phyloP scores from a whole-genome alignment of 2,888 invertebrate genomes.

The Leptarthrus brevirostris region DNA sequence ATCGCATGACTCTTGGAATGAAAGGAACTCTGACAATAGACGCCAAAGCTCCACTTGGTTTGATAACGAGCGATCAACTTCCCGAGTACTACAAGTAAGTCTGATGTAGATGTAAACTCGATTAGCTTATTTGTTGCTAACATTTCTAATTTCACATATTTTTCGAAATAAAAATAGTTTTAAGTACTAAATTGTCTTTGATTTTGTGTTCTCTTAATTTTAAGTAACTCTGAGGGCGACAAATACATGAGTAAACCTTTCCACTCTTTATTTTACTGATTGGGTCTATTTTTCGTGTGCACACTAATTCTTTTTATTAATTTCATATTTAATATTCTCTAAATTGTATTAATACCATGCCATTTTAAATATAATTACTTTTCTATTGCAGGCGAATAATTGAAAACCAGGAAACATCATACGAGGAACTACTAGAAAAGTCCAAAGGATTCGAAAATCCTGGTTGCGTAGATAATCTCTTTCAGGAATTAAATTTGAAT shows the following conservation, averaged over 20 bases:
- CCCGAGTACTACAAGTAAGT: constrained; percentile 87
- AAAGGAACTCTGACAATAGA: constrained; percentile 79
- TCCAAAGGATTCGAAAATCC: constrained; percentile 90
- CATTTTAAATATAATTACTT: too few relatives aligned
- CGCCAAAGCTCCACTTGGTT: constrained; percentile 81
- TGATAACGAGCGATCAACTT: constrained; percentile 84
- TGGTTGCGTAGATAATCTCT: constrained; percentile 85
- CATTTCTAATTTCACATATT: neutral
- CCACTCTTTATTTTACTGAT: too few relatives aligned
- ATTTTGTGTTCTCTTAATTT: constrained; percentile 14
- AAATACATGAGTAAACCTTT: too few relatives aligned
- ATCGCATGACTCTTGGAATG: constrained; percentile 90
- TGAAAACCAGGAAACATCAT: constrained; percentile 82
- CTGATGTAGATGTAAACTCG: neutral
- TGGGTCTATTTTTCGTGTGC: too few relatives aligned
- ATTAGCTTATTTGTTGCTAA: neutral
- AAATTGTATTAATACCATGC: too few relatives aligned
- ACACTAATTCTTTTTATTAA: too few relatives aligned
- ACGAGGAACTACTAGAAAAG: constrained; percentile 84
- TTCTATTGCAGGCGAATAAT: constrained; percentile 76
- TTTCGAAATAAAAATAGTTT: neutral
- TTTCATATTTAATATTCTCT: too few relatives aligned
- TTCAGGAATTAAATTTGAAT: constrained; percentile 74
- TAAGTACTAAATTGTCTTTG: constrained; percentile 1
- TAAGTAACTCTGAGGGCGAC: too few relatives aligned